Evolutionary conservation across 2,113 vertebrate genomes (phyloP).

Genomic region (Anser cygnoides): DNA sequence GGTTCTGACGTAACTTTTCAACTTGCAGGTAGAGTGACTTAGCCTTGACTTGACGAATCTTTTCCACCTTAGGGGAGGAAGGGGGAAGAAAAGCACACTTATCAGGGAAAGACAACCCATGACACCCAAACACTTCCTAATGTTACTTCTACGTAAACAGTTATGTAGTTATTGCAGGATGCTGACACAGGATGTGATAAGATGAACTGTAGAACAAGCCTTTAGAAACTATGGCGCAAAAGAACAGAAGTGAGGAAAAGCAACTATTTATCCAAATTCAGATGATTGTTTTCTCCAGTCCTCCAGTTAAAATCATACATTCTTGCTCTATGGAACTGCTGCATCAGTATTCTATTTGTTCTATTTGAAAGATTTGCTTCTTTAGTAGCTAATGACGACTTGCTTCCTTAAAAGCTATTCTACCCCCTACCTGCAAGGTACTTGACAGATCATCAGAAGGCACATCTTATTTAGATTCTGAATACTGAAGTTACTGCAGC

Average conservation of each 20-base stretch:
- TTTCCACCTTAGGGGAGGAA: constrained; percentile 84
- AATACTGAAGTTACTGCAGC: background rate
- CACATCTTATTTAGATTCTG: background rate
- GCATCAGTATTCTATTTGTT: background rate
- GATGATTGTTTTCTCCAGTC: background rate
- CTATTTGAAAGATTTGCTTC: background rate
- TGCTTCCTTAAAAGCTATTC: background rate
- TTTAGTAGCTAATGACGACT: background rate
- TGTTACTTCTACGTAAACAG: fast-evolving
- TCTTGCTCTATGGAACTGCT: background rate
- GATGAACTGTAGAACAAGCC: background rate
- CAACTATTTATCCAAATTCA: background rate
- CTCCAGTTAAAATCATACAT: background rate
- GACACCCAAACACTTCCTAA: background rate
- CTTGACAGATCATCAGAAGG: background rate
- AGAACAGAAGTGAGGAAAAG: background rate
- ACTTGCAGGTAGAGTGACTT: constrained; percentile 98
- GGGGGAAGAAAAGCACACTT: background rate
- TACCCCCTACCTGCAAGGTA: background rate
- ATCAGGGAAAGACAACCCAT: background rate
- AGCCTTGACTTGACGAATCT: constrained; percentile 98
- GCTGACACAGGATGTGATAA: background rate
- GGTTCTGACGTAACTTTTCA: constrained; percentile 95
- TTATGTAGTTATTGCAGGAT: background rate
- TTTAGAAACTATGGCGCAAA: background rate